Evolutionary conservation across 1,140 invertebrate species (phyloP).

Genomic region (Mercenaria mercenaria): DNA sequence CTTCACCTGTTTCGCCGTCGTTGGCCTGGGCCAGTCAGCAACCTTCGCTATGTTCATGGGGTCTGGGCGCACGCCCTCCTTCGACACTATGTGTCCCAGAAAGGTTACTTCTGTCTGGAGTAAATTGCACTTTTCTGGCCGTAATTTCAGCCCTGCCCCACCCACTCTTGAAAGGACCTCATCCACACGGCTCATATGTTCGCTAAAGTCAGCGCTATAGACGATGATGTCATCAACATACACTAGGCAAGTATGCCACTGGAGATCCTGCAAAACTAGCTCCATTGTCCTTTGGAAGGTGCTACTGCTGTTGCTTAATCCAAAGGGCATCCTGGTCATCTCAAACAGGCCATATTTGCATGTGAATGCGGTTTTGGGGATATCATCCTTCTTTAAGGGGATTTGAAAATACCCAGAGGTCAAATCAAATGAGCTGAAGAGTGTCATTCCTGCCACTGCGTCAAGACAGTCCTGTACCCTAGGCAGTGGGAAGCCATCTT

Average conservation of each 20-base stretch:
- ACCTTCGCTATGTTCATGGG: neutral
- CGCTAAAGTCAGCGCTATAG: constrained; percentile 12
- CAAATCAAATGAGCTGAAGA: constrained; percentile 1
- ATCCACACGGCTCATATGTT: neutral
- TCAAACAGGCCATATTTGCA: constrained; percentile 3
- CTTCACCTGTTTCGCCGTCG: neutral
- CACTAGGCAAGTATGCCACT: constrained; percentile 47
- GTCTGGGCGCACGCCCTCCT: constrained; percentile 20
- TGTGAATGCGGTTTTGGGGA: constrained; percentile 38
- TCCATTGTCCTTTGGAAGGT: constrained; percentile 52
- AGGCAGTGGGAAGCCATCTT: neutral
- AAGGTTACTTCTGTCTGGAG: constrained; percentile 64
- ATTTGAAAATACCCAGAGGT: neutral
- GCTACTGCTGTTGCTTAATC: neutral
- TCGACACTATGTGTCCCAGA: constrained; percentile 41
- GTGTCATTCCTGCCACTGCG: neutral
- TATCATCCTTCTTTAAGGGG: neutral
- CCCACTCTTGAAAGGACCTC: constrained; percentile 23
- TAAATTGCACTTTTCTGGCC: constrained; percentile 50
- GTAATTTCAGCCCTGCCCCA: constrained; percentile 45
- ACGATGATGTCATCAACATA: constrained; percentile 70
- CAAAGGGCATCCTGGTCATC: neutral
- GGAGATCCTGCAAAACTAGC: constrained; percentile 20
- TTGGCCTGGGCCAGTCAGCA: constrained; percentile 57
- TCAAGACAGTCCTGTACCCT: neutral